phyloP scores from a whole-genome alignment of 2,797 vertebrate genomes.

The Pseudopleuronectes americanus region DNA sequence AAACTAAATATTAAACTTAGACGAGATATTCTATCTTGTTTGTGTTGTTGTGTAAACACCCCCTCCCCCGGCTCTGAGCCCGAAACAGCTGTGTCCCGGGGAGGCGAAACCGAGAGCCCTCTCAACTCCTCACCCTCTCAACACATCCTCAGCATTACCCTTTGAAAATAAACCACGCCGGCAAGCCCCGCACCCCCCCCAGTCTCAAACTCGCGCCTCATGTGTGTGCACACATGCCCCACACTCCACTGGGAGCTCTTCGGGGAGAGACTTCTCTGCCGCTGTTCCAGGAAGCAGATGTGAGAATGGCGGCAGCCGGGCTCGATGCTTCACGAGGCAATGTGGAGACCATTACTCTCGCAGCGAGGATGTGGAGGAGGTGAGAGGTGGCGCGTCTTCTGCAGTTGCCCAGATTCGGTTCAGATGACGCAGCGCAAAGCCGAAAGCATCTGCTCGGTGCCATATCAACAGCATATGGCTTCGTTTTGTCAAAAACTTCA shows the following conservation, averaged over 20 bases:
- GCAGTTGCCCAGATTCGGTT: conserved; percentile 28
- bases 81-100: conserved; percentile 64
- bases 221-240: conserved; percentile 72
- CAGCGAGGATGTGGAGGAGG: conserved; percentile 40
- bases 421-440: conserved; percentile 33
- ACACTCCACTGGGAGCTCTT: conserved; percentile 69
- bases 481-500: conserved; percentile 46
- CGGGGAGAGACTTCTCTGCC: conserved; percentile 69
- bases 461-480: conserved; percentile 52
- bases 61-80: conserved; percentile 22
- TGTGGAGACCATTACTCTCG: conserved; percentile 62
- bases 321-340: conserved; percentile 57
- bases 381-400: conserved; percentile 49
- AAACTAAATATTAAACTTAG: neutral
- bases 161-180: conserved; percentile 80
- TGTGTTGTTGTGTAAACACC: conserved; percentile 63
- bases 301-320: conserved; percentile 70
- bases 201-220: conserved; percentile 69
- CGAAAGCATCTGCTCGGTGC: conserved; percentile 38
- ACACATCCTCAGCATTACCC: conserved; percentile 79
- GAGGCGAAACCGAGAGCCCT: conserved; percentile 77
- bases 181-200: conserved; percentile 40
- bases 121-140: conserved; percentile 81
- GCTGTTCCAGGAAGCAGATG: conserved; percentile 80
- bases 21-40: conserved; percentile 44